Percentiles rank a stretch among this genome's conserved stretches.
These are phyloP conservation scores for Cheirogaleus medius DNA, from an alignment of 2,113 vertebrate genomes.

Conservation along the genomic window DNA sequence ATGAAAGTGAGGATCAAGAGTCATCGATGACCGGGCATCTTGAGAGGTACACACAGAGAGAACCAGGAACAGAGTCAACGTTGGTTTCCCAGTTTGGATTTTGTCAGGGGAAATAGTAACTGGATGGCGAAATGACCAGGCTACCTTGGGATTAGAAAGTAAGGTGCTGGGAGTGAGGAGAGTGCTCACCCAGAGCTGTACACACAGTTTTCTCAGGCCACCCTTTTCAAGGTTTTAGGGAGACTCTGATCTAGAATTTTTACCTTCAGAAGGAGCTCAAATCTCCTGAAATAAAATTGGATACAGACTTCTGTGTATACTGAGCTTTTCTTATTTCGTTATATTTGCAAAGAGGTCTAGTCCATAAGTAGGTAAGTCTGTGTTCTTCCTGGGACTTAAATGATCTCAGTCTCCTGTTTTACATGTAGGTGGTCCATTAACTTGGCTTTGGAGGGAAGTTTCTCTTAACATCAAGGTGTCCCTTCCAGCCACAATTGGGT, in stretches of 20 bases:
- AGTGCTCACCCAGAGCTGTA: neutral
- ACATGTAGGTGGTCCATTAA: neutral
- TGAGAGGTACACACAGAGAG: neutral
- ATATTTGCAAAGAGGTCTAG: neutral
- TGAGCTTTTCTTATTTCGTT: neutral
- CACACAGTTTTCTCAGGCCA: neutral
- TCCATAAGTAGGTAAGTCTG: neutral
- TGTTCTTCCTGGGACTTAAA: neutral
- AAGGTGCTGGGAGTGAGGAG: no score
- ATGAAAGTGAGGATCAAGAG: neutral
- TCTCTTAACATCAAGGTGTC: neutral
- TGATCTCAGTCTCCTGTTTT: neutral
- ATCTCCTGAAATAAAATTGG: slow-evolving; percentile 4
- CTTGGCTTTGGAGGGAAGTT: neutral
- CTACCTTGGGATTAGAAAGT: neutral
- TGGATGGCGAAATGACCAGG: neutral
- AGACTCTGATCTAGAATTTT: neutral
- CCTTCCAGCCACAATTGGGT: neutral
- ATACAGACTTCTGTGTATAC: neutral
- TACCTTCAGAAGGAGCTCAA: neutral
- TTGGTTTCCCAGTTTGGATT: neutral
- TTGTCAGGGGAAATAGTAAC: neutral
- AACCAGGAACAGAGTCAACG: neutral
- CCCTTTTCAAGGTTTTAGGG: neutral
- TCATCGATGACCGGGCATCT: neutral